Conservation (phyloP, 1,140 invertebrate species). For the Archegozetes longisetosus region DNA sequence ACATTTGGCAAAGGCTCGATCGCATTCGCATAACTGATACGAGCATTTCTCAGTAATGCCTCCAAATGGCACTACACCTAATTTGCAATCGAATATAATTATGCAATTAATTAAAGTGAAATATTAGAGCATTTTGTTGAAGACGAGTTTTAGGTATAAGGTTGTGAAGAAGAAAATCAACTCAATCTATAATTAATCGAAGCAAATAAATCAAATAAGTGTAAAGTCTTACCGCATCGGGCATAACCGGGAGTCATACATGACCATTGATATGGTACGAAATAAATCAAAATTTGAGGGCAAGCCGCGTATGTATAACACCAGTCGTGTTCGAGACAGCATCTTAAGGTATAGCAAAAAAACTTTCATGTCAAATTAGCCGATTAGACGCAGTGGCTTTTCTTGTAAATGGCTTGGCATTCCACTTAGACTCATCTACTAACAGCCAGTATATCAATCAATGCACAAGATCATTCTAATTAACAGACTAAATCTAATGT, state of each 20-base stretch:
- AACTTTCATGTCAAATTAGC: too few relatives aligned
- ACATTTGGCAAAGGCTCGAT: constrained; percentile 58
- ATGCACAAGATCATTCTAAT: not conserved
- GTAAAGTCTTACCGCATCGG: constrained; percentile 44
- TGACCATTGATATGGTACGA: constrained; percentile 72
- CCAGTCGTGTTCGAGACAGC: constrained; percentile 32
- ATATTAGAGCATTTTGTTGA: not conserved
- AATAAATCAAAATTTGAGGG: constrained; percentile 61
- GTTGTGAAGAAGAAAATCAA: too few relatives aligned
- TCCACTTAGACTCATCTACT: not conserved
- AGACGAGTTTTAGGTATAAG: too few relatives aligned
- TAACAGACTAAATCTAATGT: too few relatives aligned
- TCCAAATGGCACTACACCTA: constrained; percentile 1
- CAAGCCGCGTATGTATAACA: constrained; percentile 36
- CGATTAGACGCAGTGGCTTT: too few relatives aligned
- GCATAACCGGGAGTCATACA: constrained; percentile 54
- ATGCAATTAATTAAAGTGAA: not conserved
- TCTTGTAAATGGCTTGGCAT: too few relatives aligned
- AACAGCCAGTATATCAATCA: not conserved
- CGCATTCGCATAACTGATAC: constrained; percentile 65
- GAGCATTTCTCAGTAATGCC: constrained; percentile 41
- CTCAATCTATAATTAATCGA: too few relatives aligned
- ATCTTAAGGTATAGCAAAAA: constrained; percentile 25
- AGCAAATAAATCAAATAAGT: too few relatives aligned
- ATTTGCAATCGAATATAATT: constrained; percentile 10